Percentiles rank a stretch among this genome's conserved stretches.
phyloP scores from a whole-genome alignment of 2,888 invertebrate species.

The Cryptosula pallasiana region DNA sequence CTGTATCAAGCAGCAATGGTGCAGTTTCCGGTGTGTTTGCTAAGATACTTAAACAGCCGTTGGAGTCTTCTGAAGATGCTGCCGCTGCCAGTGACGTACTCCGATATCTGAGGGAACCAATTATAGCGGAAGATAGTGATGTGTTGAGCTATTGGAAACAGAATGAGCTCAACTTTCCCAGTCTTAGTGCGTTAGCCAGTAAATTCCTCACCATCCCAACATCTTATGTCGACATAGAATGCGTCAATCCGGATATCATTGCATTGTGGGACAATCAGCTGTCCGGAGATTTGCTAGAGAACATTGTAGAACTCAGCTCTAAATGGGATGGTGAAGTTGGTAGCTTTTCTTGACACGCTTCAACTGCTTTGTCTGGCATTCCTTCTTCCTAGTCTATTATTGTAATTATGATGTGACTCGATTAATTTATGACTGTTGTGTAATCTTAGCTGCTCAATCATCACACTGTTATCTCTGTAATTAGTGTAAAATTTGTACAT shows the following conservation, averaged over 20 bases:
- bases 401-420: no score
- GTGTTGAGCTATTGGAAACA: background rate
- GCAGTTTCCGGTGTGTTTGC: background rate
- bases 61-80: background rate
- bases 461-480: no score
- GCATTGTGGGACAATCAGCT: background rate
- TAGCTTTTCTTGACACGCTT: no score
- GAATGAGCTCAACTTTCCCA: background rate
- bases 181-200: background rate
- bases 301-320: background rate
- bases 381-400: no score
- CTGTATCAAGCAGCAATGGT: background rate
- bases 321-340: no score
- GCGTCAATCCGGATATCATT: background rate
- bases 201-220: background rate
- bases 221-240: background rate
- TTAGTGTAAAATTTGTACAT: no score
- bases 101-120: background rate
- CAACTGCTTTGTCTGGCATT: no score
- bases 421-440: no score
- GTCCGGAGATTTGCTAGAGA: background rate
- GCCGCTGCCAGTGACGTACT: background rate
- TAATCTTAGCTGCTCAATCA: no score
- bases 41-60: background rate
- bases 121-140: background rate